phyloP scores from a whole-genome alignment of 2,797 vertebrate genomes.

The Platalea minor region DNA sequence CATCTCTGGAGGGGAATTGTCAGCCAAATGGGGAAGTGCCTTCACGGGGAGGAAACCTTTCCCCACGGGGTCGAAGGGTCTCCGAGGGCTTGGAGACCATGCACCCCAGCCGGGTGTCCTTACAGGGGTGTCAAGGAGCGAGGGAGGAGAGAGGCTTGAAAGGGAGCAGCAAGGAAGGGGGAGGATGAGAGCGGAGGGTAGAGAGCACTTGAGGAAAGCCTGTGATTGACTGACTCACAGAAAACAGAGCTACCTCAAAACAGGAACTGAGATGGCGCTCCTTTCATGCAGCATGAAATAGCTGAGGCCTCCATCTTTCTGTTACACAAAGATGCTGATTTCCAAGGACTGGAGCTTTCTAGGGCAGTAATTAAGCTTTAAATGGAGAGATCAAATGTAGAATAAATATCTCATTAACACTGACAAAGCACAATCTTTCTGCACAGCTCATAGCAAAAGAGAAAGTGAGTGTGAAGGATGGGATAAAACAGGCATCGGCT shows the following conservation, averaged over 20 bases:
- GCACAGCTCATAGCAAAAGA: not conserved
- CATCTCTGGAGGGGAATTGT: not conserved
- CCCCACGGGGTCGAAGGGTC: not conserved
- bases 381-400: not conserved
- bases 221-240: not conserved
- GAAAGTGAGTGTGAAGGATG: not conserved
- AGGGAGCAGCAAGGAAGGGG: not conserved
- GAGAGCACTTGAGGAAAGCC: not conserved
- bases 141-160: not conserved
- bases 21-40: not conserved
- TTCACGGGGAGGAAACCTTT: not conserved
- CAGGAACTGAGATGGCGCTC: not conserved
- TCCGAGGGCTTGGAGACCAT: not conserved
- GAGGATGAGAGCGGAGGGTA: not conserved
- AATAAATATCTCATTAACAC: conserved; percentile 23
- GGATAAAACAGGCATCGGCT: not conserved
- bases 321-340: not conserved
- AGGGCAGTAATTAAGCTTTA: conserved; percentile 32
- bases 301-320: conserved; percentile 4
- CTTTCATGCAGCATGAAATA: not conserved
- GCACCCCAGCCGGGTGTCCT: not conserved
- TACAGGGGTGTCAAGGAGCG: not conserved
- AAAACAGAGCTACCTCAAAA: not conserved
- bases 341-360: not conserved
- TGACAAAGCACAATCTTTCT: not conserved